These are phyloP conservation scores for Tragulus kanchil DNA, from an alignment of 2,113 vertebrate genomes.

Conservation along the genomic window DNA sequence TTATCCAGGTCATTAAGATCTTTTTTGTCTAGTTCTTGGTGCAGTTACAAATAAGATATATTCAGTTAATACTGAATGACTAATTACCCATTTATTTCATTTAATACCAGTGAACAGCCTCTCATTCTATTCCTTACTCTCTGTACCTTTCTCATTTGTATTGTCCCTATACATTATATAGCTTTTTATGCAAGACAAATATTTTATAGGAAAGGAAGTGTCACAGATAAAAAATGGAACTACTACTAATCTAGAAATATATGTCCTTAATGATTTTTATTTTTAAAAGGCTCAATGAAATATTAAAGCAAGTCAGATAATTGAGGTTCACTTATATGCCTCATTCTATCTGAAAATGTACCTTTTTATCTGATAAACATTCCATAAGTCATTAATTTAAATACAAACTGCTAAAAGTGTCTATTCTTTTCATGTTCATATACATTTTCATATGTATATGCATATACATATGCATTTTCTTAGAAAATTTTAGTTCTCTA, in stretches of 20 bases:
- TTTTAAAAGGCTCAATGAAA: conserved; percentile 41
- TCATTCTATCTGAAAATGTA: conserved; percentile 33
- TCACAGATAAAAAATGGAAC: background rate
- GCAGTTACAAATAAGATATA: background rate
- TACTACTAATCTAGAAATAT: conserved; percentile 22
- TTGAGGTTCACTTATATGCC: background rate
- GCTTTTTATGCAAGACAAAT: background rate
- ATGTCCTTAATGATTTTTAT: background rate
- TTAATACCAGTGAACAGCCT: background rate
- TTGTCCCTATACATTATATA: background rate
- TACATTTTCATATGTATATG: too few species aligned
- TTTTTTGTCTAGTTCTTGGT: background rate
- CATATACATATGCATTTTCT: background rate
- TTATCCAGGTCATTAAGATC: background rate
- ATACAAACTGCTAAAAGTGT: background rate
- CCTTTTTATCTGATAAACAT: background rate
- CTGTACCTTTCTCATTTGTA: background rate
- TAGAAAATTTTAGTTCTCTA: background rate
- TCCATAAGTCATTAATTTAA: conserved; percentile 39
- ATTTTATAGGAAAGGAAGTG: background rate
- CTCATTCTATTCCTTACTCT: background rate
- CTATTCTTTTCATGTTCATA: background rate
- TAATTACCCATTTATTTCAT: background rate
- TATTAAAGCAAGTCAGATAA: conserved; percentile 23
- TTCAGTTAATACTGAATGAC: background rate